Base-by-base conservation (phyloP, 1,140 invertebrate genomes). In the Megalonaias nervosa region DNA sequence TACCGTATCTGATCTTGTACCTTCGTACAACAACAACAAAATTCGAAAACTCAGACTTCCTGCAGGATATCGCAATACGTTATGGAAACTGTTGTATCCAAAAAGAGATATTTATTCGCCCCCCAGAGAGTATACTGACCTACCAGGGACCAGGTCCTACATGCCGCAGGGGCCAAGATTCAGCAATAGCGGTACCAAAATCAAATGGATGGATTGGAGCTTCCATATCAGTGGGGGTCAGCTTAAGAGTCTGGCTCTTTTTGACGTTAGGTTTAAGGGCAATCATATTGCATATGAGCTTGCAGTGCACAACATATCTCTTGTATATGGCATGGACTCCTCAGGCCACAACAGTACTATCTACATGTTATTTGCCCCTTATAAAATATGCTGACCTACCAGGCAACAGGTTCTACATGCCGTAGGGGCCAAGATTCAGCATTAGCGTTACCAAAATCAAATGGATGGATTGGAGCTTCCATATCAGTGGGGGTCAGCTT, bases 281-380 rank as follows among this genome's bases (percentile, higher is more conserved):
- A 78, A 88, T 60, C 75, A 85, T 70, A 82, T 89, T 15, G 79
- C 81, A 0, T 89, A 89, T 71, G 88, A 89, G 79, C 64, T 88
- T 21, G 84, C 84, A 57, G 65, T 87, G 60, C 85, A 88, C 71
- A 87, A 89, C 65, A 83, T 87, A 2, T 81, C 73, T 31, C 82
- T 87, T 14, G 66, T 87, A 15, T 88, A 88, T 71, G 67, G 80
- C 16, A 82, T 83, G 0, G 73, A 77, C 68, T 77, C 74, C 14
- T 84, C 85, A 19, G 81, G 78, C 3, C 38, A 79, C 4, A 31
- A 31, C 26, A 31, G 26, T 31, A 31, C 4, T 31, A 4, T 31
- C 26, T 31, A 31, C 26, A 31, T 31, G 26, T 31, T 59, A 61
- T 26, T 19, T 71, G 3, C 62, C 75, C 19, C 14, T 56, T 56